Evolutionary conservation across 2,797 vertebrate species (phyloP).

Genomic region (Gymnopithys bicolor): DNA sequence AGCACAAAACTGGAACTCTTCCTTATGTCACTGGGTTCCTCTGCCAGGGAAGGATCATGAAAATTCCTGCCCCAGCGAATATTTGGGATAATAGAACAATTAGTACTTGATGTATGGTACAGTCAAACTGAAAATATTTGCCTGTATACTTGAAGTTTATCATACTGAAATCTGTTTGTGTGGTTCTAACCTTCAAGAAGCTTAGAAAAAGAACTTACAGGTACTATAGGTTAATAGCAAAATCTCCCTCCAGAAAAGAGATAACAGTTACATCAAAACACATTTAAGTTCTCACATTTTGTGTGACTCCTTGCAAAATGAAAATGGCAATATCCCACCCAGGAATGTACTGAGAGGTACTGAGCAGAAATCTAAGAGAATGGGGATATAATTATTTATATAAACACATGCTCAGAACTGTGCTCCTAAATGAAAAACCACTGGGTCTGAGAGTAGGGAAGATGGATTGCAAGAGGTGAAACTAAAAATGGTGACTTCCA

Average conservation of each 20-base stretch:
- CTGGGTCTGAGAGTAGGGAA: not conserved
- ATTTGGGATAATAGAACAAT: not conserved
- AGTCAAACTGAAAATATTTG: not conserved
- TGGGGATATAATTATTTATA: not conserved
- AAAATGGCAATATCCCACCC: not conserved
- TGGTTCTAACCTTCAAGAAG: not conserved
- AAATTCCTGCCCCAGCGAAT: not conserved
- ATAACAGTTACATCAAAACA: not conserved
- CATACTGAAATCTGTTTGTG: not conserved
- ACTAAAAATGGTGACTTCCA: not conserved
- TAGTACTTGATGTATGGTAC: not conserved
- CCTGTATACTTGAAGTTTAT: not conserved
- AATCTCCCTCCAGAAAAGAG: not conserved
- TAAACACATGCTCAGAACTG: not conserved
- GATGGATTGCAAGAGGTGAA: not conserved
- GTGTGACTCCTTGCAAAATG: not conserved
- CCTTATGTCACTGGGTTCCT: not conserved
- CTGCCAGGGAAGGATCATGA: not conserved
- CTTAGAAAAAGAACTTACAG: not conserved
- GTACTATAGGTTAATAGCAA: not conserved
- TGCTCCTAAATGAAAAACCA: not conserved
- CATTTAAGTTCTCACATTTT: not conserved
- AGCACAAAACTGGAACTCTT: not conserved
- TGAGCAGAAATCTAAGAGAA: not conserved
- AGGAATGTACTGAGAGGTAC: not conserved